These are phyloP conservation scores for Epinephelus fuscoguttatus DNA, from an alignment of 2,113 vertebrate genomes.

Conservation along the genomic window DNA sequence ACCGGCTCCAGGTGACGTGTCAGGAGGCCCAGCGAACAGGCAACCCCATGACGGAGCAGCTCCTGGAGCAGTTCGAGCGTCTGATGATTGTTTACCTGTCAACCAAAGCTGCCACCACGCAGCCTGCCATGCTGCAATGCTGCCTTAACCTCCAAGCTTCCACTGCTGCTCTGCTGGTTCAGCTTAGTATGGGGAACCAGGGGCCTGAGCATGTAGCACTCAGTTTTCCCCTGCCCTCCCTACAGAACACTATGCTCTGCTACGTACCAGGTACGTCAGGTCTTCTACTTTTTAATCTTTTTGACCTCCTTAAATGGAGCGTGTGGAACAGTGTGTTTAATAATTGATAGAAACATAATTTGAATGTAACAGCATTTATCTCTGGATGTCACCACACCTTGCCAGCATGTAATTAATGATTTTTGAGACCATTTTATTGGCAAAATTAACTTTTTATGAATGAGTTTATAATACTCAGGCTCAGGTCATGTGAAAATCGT, in stretches of 20 bases:
- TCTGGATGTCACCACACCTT: background rate
- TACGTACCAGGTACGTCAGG: constrained; percentile 91
- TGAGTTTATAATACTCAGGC: constrained; percentile 4
- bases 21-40: constrained; percentile 94
- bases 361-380: background rate
- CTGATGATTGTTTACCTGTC: constrained; percentile 98
- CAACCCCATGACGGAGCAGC: constrained; percentile 89
- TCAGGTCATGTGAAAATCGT: background rate
- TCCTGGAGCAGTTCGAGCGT: constrained; percentile 97
- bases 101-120: constrained; percentile 93
- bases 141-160: constrained; percentile 97
- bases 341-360: background rate
- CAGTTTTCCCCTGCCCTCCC: constrained; percentile 88
- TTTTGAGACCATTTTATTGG: background rate
- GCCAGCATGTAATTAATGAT: background rate
- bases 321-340: constrained; percentile 11
- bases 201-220: constrained; percentile 89
- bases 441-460: background rate
- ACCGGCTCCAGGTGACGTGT: constrained; percentile 96
- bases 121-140: constrained; percentile 95
- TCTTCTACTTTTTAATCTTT: background rate
- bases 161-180: constrained; percentile 92
- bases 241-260: constrained; percentile 88
- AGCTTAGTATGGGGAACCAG: constrained; percentile 90
- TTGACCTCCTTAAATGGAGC: constrained; percentile 12